Conservation (phyloP, 2,113 vertebrate genomes). For the Aptenodytes patagonicus region DNA sequence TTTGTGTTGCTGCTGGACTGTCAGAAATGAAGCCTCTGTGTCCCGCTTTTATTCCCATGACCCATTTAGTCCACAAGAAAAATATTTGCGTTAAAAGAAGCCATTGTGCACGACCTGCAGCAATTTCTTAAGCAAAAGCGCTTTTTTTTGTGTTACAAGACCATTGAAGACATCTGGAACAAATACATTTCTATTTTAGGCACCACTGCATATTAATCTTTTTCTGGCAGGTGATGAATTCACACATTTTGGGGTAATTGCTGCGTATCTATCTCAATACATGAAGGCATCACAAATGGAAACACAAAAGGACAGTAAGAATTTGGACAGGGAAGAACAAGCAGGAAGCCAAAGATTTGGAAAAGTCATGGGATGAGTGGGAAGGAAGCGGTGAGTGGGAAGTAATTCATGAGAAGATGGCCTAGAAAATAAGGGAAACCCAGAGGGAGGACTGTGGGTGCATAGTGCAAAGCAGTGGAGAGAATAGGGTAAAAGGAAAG, state of each 20-base stretch:
- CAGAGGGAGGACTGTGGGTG: not conserved
- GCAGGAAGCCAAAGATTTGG: not conserved
- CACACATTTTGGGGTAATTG: not conserved
- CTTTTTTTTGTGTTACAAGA: not conserved
- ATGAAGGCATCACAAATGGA: not conserved
- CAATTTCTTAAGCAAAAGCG: not conserved
- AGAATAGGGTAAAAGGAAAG: not conserved
- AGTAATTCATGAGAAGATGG: not conserved
- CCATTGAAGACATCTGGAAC: not conserved
- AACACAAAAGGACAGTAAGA: not conserved
- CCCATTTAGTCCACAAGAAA: not conserved
- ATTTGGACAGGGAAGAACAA: not conserved
- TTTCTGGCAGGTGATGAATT: not conserved
- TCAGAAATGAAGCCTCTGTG: not conserved
- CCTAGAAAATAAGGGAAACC: not conserved
- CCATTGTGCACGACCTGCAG: not conserved
- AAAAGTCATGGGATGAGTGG: not conserved
- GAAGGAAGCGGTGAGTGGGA: not conserved
- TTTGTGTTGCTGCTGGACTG: not conserved
- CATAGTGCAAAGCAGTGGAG: not conserved
- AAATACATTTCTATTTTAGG: not conserved
- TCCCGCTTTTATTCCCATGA: not conserved
- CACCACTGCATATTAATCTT: not conserved
- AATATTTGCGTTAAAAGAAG: not conserved
- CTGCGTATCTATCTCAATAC: not conserved